Evolutionary conservation across 2,888 invertebrate genomes (phyloP).

Genomic region (Corbicula japonica): DNA sequence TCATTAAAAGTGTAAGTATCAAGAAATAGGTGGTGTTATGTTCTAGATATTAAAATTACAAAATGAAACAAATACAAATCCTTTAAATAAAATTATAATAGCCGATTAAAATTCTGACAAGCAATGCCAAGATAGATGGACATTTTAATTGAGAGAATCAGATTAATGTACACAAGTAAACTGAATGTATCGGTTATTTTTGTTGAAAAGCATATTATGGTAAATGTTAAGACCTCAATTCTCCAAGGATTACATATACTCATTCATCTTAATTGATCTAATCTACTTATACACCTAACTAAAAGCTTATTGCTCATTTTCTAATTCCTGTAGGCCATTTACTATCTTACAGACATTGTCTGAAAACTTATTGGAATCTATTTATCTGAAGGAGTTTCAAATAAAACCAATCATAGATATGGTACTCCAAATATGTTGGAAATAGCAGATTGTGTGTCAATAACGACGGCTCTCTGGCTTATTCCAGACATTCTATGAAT

Average conservation of each 20-base stretch:
- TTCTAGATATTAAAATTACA: no score
- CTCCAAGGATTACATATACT: not conserved
- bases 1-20: no score
- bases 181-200: no score
- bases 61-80: no score
- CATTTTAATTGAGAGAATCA: no score
- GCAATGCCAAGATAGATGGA: no score
- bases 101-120: no score
- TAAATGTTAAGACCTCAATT: no score
- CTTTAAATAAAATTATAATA: no score
- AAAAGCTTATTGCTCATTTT: constrained; percentile 22
- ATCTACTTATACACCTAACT: constrained; percentile 7
- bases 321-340: constrained; percentile 17
- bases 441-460: constrained; percentile 28
- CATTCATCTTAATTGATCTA: constrained; percentile 23
- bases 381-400: constrained; percentile 17
- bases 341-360: constrained; percentile 14
- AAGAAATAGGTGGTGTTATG: no score
- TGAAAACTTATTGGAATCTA: constrained; percentile 29
- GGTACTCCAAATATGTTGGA: constrained; percentile 18
- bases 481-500: constrained; percentile 27
- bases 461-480: constrained; percentile 13
- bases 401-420: constrained; percentile 40
- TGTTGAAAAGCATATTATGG: no score
- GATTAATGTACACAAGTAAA: no score